These are phyloP conservation scores for Apaloderma vittatum DNA, from an alignment of 2,113 vertebrate species.

Conservation along the genomic window DNA sequence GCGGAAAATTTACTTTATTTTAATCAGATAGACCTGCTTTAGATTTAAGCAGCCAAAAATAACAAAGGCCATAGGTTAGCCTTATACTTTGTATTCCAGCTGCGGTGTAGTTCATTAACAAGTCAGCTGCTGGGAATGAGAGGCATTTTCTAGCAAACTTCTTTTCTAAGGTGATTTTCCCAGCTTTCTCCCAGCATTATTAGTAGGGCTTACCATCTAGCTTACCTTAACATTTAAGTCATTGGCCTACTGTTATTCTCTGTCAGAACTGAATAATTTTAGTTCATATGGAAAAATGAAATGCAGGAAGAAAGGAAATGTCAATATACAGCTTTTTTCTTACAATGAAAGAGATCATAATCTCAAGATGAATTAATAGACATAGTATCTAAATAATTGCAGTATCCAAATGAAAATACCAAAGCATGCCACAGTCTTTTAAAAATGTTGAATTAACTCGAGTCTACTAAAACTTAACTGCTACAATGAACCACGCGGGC, in stretches of 20 bases:
- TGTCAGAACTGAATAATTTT: neutral
- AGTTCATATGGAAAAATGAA: neutral
- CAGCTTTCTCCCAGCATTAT: neutral
- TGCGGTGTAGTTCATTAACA: neutral
- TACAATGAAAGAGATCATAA: neutral
- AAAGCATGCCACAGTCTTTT: neutral
- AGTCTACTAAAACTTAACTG: neutral
- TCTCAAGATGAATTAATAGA: neutral
- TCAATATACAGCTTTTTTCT: neutral
- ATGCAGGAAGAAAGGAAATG: neutral
- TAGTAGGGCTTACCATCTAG: neutral
- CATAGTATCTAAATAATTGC: neutral
- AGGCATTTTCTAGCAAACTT: neutral
- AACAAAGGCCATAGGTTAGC: neutral
- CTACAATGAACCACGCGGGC: neutral
- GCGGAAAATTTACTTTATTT: neutral
- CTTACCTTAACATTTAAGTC: constrained; percentile 1
- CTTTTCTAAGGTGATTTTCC: neutral
- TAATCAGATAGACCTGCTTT: neutral
- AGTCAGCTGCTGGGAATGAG: neutral
- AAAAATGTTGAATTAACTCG: neutral
- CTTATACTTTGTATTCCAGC: neutral
- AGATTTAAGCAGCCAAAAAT: neutral
- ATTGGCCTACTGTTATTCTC: neutral
- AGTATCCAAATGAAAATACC: neutral